A percentile compares a stretch with the other conserved stretches of the same genome.
Evolutionary conservation across 2,113 vertebrate genomes (phyloP).

Genomic region (Neogale vison): DNA sequence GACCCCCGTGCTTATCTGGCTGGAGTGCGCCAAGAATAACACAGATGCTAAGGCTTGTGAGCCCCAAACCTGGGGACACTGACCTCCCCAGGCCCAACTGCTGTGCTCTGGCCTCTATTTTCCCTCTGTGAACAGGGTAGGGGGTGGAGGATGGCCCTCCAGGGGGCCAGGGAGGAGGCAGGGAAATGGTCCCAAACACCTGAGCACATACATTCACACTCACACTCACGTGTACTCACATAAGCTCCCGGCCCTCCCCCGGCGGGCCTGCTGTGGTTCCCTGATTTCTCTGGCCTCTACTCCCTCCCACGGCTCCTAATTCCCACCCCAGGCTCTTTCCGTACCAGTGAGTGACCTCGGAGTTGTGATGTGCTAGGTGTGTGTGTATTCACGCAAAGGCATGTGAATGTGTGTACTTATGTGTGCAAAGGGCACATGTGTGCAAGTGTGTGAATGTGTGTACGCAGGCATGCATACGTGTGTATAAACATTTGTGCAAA

Average conservation of each 20-base stretch:
- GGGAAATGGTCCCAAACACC: neutral
- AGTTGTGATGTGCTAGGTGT: neutral
- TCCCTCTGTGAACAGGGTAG: neutral
- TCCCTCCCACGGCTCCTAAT: neutral
- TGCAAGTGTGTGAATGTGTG: neutral
- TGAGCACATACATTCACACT: too few species aligned
- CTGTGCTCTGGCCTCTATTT: neutral
- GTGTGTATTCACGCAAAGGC: neutral
- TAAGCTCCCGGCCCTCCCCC: neutral
- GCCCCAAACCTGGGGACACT: neutral
- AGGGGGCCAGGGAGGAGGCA: neutral
- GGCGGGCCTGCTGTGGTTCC: neutral
- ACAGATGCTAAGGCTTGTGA: constrained; percentile 55
- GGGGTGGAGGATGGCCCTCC: neutral
- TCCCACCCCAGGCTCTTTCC: neutral
- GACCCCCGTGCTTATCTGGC: constrained; percentile 74
- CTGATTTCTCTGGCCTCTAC: neutral
- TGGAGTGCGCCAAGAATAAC: constrained; percentile 68
- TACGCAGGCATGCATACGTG: neutral
- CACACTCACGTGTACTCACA: too few species aligned
- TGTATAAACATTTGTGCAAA: neutral
- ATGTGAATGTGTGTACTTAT: neutral
- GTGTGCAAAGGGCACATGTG: neutral
- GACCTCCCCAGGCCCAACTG: constrained; percentile 62
- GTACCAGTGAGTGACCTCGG: neutral